A percentile compares a stretch with the other conserved stretches of the same genome.
Conservation (phyloP, 2,888 invertebrate species). For the Alloplasta piceator region DNA sequence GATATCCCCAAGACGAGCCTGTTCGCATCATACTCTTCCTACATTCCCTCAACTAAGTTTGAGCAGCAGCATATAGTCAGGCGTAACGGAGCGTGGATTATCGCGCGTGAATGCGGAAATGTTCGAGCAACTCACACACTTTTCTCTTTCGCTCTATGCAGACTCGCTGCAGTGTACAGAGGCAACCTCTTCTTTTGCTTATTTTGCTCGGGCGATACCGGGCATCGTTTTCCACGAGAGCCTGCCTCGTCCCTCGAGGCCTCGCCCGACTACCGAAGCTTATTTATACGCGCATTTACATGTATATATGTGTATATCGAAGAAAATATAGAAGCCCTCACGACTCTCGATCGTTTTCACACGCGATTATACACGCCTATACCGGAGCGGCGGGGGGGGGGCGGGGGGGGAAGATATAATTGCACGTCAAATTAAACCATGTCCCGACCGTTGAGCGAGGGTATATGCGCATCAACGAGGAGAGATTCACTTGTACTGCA, state of each 20-base stretch:
- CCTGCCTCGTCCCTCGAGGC: conserved; percentile 35
- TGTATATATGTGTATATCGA: not conserved
- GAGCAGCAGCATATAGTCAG: conserved; percentile 45
- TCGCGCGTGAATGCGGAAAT: conserved; percentile 64
- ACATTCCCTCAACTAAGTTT: conserved; percentile 42
- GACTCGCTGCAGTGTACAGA: too few relatives aligned
- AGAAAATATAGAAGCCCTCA: conserved; percentile 19
- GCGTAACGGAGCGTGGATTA: conserved; percentile 64
- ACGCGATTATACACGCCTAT: conserved; percentile 63
- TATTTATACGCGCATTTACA: conserved; percentile 26
- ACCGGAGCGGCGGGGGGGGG: not conserved
- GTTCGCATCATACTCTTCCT: too few relatives aligned
- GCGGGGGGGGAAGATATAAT: conserved; percentile 30
- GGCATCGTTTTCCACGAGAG: conserved; percentile 33
- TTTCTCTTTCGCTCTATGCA: conserved; percentile 25
- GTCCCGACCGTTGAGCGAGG: conserved; percentile 44
- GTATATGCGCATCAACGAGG: conserved; percentile 1
- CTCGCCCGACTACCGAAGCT: conserved; percentile 20
- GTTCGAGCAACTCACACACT: conserved; percentile 47
- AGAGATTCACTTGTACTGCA: conserved; percentile 3
- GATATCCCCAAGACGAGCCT: not conserved
- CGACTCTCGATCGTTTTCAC: conserved; percentile 61
- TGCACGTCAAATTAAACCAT: conserved; percentile 65
- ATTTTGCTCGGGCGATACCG: conserved; percentile 20
- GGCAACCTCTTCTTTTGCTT: conserved; percentile 26